Evolutionary conservation across 2,113 vertebrate genomes (phyloP).

Genomic region (Rhinolophus ferrumequinum): DNA sequence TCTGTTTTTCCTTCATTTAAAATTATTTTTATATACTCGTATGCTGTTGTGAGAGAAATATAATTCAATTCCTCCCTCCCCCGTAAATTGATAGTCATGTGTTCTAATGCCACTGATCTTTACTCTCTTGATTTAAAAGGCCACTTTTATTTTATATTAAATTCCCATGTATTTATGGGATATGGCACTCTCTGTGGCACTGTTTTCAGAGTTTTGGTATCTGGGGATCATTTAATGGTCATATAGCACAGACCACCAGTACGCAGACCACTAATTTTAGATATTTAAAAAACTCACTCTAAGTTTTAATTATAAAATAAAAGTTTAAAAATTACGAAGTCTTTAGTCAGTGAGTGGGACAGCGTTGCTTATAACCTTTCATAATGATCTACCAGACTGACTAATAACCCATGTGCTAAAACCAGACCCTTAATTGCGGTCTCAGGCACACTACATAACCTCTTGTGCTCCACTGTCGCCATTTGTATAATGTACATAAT

Average conservation of each 20-base stretch:
- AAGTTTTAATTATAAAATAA: background rate
- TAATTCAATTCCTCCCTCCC: background rate
- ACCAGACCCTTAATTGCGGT: background rate
- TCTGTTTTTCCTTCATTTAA: background rate
- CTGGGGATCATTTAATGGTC: background rate
- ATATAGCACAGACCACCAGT: background rate
- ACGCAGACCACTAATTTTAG: background rate
- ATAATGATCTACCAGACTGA: background rate
- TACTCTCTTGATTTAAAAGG: background rate
- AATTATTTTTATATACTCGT: background rate
- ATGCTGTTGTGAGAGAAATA: background rate
- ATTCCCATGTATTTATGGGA: accelerated
- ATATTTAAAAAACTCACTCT: background rate
- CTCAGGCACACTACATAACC: background rate
- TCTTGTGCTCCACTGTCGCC: background rate
- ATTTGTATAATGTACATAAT: background rate
- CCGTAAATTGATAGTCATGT: background rate
- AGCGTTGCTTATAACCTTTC: background rate
- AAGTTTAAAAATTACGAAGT: background rate
- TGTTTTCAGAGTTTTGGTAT: background rate
- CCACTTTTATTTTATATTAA: background rate
- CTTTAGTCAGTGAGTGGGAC: background rate
- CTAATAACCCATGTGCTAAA: background rate
- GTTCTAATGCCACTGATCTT: background rate
- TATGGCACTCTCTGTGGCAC: background rate